phyloP scores from a whole-genome alignment of 2,888 invertebrate genomes.

The Caenorhabditis macrosperma region DNA sequence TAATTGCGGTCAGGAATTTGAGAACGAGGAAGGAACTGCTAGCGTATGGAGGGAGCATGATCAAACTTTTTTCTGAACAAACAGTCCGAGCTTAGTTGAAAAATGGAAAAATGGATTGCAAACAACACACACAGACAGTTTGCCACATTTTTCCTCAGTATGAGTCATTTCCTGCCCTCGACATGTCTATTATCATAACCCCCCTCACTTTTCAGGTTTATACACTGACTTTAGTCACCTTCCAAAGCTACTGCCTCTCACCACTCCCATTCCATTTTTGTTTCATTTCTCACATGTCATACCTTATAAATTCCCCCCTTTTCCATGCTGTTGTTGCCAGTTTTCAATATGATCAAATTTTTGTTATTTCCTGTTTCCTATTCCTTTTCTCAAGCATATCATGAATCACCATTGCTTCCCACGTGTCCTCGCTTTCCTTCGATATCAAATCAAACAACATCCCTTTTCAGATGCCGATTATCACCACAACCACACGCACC shows the following conservation, averaged over 20 bases:
- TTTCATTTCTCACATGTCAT: slow-evolving; percentile 5
- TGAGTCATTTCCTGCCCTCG: not conserved
- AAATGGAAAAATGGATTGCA: not conserved
- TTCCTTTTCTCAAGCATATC: not conserved
- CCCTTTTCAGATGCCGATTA: slow-evolving; percentile 57
- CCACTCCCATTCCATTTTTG: slow-evolving; percentile 26
- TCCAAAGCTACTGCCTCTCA: not conserved
- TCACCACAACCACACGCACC: slow-evolving; percentile 58
- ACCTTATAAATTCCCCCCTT: not conserved
- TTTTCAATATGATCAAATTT: slow-evolving; percentile 8
- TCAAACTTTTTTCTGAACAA: not conserved
- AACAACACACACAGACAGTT: no score
- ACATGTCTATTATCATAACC: slow-evolving; percentile 13
- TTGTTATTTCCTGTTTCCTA: not conserved
- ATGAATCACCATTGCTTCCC: not conserved
- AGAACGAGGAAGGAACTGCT: no score
- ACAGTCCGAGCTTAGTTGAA: not conserved
- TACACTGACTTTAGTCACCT: not conserved
- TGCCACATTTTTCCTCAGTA: not conserved
- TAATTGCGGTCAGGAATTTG: slow-evolving; percentile 11
- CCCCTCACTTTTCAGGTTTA: slow-evolving; percentile 1
- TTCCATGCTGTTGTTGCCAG: slow-evolving; percentile 8
- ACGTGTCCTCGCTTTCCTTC: not conserved
- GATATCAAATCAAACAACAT: not conserved
- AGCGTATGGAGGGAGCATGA: no score